Percentiles rank a stretch among this genome's conserved stretches.
phyloP scores from a whole-genome alignment of 2,113 vertebrate species.

The Rhea americana region DNA sequence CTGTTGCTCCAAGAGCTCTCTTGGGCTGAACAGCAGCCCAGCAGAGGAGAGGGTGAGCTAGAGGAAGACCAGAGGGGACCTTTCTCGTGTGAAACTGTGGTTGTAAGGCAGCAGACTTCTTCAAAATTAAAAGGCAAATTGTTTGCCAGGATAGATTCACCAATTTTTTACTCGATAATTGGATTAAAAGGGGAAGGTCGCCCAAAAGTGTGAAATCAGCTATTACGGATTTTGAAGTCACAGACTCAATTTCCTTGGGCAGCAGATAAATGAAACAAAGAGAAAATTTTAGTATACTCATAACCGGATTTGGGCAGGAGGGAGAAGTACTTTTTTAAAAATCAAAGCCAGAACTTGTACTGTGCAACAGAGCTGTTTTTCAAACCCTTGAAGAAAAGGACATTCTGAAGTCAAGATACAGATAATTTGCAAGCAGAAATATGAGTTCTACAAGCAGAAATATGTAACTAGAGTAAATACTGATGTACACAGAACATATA shows the following conservation, averaged over 20 bases:
- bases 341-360: neutral
- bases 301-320: neutral
- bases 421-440: neutral
- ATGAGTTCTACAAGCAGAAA: neutral
- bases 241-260: neutral
- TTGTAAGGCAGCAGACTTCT: neutral
- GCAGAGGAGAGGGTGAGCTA: neutral
- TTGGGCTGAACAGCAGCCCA: neutral
- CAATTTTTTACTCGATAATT: neutral
- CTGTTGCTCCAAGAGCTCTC: neutral
- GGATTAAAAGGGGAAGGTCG: neutral
- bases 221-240: neutral
- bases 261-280: neutral
- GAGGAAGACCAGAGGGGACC: neutral
- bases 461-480: neutral
- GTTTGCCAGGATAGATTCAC: neutral
- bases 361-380: neutral
- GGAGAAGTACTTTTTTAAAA: fast-evolving
- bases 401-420: neutral
- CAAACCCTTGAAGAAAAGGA: neutral
- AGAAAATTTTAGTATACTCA: neutral
- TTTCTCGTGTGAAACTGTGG: neutral
- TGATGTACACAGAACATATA: neutral
- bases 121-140: neutral
- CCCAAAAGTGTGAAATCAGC: neutral